A percentile compares a stretch with the other conserved stretches of the same genome.
These are phyloP conservation scores for Podarcis cretensis DNA, from an alignment of 2,113 vertebrate genomes.

Conservation along the genomic window DNA sequence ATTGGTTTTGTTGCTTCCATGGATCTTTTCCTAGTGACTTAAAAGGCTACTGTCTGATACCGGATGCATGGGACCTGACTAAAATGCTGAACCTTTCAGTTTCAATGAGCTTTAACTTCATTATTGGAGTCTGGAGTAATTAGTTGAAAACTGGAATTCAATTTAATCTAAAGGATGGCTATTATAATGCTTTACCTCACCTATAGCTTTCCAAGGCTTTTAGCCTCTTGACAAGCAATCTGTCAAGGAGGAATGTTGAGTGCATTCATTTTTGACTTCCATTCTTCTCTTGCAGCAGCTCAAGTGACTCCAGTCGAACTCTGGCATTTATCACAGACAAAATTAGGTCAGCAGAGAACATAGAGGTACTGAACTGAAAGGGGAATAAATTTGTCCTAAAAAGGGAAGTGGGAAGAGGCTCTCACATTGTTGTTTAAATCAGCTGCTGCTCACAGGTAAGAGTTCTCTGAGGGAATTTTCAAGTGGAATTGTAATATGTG, in stretches of 20 bases:
- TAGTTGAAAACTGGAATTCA: constrained; percentile 54
- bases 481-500: constrained; percentile 6
- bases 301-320: constrained; percentile 64
- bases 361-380: constrained; percentile 59
- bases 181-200: constrained; percentile 62
- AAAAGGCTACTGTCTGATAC: background rate
- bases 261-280: constrained; percentile 63
- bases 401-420: constrained; percentile 31
- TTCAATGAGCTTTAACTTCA: constrained; percentile 53
- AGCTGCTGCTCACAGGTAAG: constrained; percentile 43
- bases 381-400: constrained; percentile 54
- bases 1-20: background rate
- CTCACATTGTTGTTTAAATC: constrained; percentile 51
- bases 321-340: constrained; percentile 69
- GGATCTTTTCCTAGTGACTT: constrained; percentile 2
- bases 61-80: constrained; percentile 13
- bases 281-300: constrained; percentile 66
- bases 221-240: constrained; percentile 65
- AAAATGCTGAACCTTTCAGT: constrained; percentile 35
- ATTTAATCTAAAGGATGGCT: constrained; percentile 55
- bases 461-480: constrained; percentile 47
- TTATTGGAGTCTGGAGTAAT: constrained; percentile 60
- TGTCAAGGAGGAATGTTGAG: constrained; percentile 69
- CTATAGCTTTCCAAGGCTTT: constrained; percentile 60
- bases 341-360: constrained; percentile 66